These are phyloP conservation scores for Brachystomella parvula DNA, from an alignment of 1,140 invertebrate genomes.

Conservation along the genomic window DNA sequence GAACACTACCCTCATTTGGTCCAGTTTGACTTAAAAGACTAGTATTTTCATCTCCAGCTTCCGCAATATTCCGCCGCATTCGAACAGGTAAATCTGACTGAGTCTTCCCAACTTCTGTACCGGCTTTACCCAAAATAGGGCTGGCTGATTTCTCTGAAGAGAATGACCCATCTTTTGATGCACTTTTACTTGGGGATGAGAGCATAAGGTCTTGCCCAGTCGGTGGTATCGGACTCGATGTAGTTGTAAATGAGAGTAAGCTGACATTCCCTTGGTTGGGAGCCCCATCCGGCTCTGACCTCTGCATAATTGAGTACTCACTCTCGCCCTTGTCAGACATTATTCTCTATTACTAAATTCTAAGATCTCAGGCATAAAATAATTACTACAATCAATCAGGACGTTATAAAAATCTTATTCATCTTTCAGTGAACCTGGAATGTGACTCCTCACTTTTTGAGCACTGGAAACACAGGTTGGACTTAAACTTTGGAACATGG, in stretches of 20 bases:
- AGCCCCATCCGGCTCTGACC: constrained; percentile 32
- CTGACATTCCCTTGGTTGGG: constrained; percentile 14
- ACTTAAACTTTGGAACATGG: no score
- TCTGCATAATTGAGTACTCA: constrained; percentile 16
- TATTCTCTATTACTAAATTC: neutral
- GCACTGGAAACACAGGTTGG: no score
- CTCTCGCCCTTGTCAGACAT: constrained; percentile 9
- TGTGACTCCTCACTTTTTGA: neutral
- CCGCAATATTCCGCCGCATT: neutral
- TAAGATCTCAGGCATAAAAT: neutral
- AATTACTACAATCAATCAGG: neutral
- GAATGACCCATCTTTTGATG: constrained; percentile 4
- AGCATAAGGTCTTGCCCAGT: neutral
- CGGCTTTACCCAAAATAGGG: neutral
- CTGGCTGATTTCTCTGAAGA: neutral
- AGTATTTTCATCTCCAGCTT: no score
- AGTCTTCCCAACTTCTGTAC: neutral
- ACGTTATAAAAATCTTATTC: no score
- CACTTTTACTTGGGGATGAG: neutral
- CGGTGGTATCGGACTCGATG: neutral
- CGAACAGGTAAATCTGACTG: neutral
- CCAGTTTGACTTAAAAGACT: no score
- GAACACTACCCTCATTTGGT: neutral
- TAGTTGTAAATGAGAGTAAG: constrained; percentile 1
- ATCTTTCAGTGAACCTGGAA: neutral